Conservation (phyloP, 1,140 invertebrate genomes). For the Steinernema khuongi region DNA sequence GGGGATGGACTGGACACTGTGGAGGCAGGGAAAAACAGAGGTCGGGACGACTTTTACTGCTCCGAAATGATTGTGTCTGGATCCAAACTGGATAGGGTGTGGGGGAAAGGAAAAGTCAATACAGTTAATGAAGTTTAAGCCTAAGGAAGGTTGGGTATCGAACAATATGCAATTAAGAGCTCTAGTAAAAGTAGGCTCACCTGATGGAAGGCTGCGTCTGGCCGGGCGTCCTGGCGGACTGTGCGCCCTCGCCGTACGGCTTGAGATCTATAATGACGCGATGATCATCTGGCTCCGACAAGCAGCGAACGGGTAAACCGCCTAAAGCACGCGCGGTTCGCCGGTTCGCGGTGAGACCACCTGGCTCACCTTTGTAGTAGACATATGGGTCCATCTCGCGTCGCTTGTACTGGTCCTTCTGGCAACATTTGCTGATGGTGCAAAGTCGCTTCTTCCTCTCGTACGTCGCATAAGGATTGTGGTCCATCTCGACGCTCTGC, state of each 20-base stretch:
- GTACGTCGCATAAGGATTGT: slow-evolving; percentile 7
- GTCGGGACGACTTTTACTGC: no score
- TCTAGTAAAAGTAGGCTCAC: background rate
- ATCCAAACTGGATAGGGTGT: no score
- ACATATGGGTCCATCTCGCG: slow-evolving; percentile 33
- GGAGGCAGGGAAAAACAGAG: no score
- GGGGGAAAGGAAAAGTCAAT: no score
- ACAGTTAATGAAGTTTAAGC: no score
- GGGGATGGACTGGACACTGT: no score
- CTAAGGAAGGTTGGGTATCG: background rate
- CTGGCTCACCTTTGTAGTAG: slow-evolving; percentile 10
- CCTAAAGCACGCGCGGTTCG: slow-evolving; percentile 25
- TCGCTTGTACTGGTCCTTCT: slow-evolving; percentile 28
- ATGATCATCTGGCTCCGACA: slow-evolving; percentile 32
- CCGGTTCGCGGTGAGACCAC: slow-evolving; percentile 6
- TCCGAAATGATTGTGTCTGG: no score
- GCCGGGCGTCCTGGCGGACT: background rate
- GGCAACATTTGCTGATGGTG: slow-evolving; percentile 40
- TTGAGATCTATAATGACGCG: slow-evolving; percentile 15
- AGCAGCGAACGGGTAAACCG: slow-evolving; percentile 41
- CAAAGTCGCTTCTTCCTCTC: slow-evolving; percentile 23
- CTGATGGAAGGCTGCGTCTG: background rate
- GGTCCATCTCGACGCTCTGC: background rate
- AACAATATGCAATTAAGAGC: background rate
- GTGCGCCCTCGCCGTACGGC: background rate